phyloP scores from a whole-genome alignment of 1,140 invertebrate species.

The Lepidurus arcticus region DNA sequence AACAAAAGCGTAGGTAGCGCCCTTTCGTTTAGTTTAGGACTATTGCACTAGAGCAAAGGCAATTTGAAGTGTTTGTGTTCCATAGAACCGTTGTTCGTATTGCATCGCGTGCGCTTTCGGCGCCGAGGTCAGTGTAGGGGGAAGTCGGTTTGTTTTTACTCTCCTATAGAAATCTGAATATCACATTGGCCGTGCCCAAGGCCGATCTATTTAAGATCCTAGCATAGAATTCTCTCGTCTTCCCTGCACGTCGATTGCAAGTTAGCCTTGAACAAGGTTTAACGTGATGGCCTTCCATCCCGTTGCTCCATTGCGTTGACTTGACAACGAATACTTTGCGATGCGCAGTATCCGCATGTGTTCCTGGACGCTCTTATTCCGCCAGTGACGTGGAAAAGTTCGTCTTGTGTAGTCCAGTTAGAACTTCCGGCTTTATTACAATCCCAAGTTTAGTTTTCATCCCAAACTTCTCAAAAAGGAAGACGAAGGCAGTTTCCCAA shows the following conservation, averaged over 20 bases:
- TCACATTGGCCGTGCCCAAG: neutral
- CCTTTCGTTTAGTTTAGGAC: neutral
- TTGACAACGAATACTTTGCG: slow-evolving; percentile 21
- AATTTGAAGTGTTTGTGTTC: neutral
- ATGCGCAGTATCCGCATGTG: neutral
- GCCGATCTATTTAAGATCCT: neutral
- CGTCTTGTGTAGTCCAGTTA: neutral
- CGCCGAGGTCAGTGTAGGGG: slow-evolving; percentile 6
- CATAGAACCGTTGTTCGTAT: neutral
- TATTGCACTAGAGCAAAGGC: neutral
- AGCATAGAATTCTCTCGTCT: slow-evolving; percentile 4
- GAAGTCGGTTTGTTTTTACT: neutral
- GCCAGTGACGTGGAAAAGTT: slow-evolving; percentile 14
- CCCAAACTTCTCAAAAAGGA: neutral
- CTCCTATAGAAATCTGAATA: neutral
- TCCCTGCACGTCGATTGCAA: neutral
- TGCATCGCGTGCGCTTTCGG: neutral
- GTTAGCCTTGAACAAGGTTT: slow-evolving; percentile 19
- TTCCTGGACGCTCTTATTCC: neutral
- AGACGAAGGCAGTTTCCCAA: neutral
- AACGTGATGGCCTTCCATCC: slow-evolving; percentile 17
- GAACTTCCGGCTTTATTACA: slow-evolving; percentile 4
- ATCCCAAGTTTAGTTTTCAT: neutral
- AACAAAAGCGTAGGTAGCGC: neutral
- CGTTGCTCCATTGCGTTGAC: slow-evolving; percentile 14